These are phyloP conservation scores for Strix uralensis DNA, from an alignment of 2,113 vertebrate genomes.

Conservation along the genomic window DNA sequence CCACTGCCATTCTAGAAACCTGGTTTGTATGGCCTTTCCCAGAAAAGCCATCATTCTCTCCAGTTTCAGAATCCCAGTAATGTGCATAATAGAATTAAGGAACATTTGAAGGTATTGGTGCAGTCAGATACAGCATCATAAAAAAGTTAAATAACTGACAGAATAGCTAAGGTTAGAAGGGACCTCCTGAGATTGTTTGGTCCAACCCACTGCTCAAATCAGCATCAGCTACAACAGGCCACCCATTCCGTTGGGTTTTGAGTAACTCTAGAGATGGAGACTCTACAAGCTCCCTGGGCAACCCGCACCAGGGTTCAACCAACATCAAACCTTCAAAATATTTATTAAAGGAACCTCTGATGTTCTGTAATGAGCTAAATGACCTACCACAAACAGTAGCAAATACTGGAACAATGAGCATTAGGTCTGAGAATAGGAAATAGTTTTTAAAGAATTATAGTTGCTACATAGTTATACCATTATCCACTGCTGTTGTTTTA, in stretches of 20 bases:
- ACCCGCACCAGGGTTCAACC: not conserved
- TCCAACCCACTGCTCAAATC: not conserved
- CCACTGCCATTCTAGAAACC: slow-evolving; percentile 84
- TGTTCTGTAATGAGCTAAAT: not conserved
- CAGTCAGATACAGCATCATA: not conserved
- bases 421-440: not conserved
- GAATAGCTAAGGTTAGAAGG: not conserved
- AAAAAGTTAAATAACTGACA: not conserved
- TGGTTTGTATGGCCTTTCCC: slow-evolving; percentile 95
- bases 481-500: no score
- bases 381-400: not conserved
- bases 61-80: slow-evolving; percentile 93
- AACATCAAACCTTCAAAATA: not conserved
- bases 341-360: not conserved
- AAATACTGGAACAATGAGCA: not conserved
- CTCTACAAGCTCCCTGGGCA: not conserved
- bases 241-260: not conserved
- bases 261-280: not conserved
- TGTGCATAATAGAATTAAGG: slow-evolving; percentile 81
- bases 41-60: slow-evolving; percentile 84
- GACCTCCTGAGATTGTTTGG: not conserved
- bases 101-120: not conserved
- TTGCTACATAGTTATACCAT: not conserved
- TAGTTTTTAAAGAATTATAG: not conserved
- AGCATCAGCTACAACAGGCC: not conserved